Base-by-base conservation (phyloP, 2,113 vertebrate genomes). In the Chaetops frenatus region DNA sequence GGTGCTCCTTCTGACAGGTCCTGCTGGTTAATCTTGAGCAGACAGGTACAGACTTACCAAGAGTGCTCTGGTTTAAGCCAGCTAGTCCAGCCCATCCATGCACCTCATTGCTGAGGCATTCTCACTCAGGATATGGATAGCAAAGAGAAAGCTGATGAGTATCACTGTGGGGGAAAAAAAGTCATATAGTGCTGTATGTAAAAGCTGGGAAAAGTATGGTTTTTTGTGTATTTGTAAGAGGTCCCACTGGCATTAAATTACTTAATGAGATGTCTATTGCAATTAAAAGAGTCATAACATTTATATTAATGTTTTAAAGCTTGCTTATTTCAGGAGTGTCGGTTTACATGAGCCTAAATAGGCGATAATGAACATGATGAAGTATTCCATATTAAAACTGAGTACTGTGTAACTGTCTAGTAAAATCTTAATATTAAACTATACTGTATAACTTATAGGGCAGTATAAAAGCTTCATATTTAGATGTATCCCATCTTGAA, bases 211-310 rank as follows among this genome's bases (percentile, higher is more conserved):
- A 93, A 96, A 97, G 72, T 95, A 94, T 97, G 86, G 60, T 94
- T 94, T 97, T 96, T 91, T 97, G 96, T 97, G 96, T 97, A 97
- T 92, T 95, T 91, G 94, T 96, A 94, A 96, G 86, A 92, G 92
- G 94, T 94, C 96, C 96, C 96, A 82, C 61, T 27, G 36, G 96
- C 91, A 97, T 97, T 97, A 97, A 97, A 97, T 98, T 97, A 96
- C 96, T 97, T 97, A 98, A 98, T 97, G 97, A 97, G 94, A 93
- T 97, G 97, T 98, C 97, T 97, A 93, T 94, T 98, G 96, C 96
- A 98, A 97, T 98, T 98, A 98, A 97, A 98, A 97, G 90, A 97
- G 92, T 96, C 95, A 97, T 97, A 97, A 95, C 96, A 97, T 97
- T 98, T 98, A 93, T 96, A 97, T 98, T 98, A 97, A 96, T 94